Evolutionary conservation across 2,888 invertebrate species (phyloP).

Genomic region (Tetranychus truncatus): DNA sequence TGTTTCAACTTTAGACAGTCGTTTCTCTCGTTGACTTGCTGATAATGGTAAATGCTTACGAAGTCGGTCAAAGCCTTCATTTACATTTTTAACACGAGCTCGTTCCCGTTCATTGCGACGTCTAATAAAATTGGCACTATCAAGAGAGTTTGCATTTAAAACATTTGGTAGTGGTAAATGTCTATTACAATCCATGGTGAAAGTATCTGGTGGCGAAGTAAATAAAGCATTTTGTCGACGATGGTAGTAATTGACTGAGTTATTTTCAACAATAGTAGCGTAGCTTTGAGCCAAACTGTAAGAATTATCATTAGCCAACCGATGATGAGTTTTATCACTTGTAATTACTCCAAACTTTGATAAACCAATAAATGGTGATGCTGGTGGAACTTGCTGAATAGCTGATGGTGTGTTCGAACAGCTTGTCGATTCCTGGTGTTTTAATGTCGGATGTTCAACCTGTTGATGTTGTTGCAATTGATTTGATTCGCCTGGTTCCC

Average conservation of each 20-base stretch:
- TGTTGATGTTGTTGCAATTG: background rate
- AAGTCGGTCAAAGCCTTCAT: slow-evolving; percentile 33
- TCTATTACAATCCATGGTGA: background rate
- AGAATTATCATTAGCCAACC: background rate
- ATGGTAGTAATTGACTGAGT: background rate
- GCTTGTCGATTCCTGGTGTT: background rate
- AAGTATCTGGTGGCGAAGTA: background rate
- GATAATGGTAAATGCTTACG: slow-evolving; percentile 30
- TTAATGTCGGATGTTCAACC: background rate
- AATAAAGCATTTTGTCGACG: background rate
- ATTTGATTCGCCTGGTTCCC: background rate
- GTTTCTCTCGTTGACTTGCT: slow-evolving; percentile 20
- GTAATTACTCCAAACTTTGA: background rate
- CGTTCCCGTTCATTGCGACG: slow-evolving; percentile 34
- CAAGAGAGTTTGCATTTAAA: background rate
- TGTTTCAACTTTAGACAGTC: slow-evolving; percentile 34
- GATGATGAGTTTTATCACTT: background rate
- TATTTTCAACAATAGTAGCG: background rate
- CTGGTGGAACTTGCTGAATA: background rate
- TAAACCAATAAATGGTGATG: background rate
- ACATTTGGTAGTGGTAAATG: background rate
- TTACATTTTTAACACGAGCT: slow-evolving; percentile 33
- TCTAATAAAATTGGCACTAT: slow-evolving; percentile 29
- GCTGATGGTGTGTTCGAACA: background rate
- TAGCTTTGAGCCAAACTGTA: background rate